phyloP scores from a whole-genome alignment of 1,140 invertebrate genomes.

The Tyrophagus putrescentiae region DNA sequence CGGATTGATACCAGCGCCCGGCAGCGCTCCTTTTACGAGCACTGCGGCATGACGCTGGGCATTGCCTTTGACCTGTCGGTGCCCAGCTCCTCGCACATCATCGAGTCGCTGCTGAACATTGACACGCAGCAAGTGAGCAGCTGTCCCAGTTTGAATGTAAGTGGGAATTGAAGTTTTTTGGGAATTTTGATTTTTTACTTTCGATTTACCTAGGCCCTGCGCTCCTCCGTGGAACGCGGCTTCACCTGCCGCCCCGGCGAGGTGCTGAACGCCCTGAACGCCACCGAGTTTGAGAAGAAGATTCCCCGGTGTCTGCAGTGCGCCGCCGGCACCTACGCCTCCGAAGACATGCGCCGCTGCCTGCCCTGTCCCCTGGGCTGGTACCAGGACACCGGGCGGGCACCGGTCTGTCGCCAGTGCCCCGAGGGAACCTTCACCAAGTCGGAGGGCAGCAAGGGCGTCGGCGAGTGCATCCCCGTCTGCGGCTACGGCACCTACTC shows the following conservation, averaged over 20 bases:
- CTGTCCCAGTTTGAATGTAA: constrained; percentile 55
- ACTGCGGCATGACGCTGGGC: constrained; percentile 80
- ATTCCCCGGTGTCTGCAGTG: constrained; percentile 87
- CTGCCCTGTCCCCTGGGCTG: constrained; percentile 73
- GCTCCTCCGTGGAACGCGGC: constrained; percentile 65
- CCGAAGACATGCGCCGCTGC: constrained; percentile 67
- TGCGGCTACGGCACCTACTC: constrained; percentile 92
- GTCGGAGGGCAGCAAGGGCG: constrained; percentile 54
- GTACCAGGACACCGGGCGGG: constrained; percentile 78
- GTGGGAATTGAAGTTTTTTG: not conserved
- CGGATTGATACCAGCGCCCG: constrained; percentile 68
- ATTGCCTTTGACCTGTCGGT: constrained; percentile 85
- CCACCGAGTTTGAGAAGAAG: constrained; percentile 37
- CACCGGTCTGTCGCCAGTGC: constrained; percentile 71
- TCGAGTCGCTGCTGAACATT: constrained; percentile 74
- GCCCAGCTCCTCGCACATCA: constrained; percentile 73
- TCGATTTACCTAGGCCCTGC: constrained; percentile 47
- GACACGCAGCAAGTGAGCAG: constrained; percentile 58
- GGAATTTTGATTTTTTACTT: not conserved
- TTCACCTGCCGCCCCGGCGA: constrained; percentile 85
- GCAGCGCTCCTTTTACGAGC: constrained; percentile 76
- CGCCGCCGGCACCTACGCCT: constrained; percentile 82
- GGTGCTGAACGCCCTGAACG: constrained; percentile 71
- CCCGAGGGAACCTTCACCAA: constrained; percentile 79
- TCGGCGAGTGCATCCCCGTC: constrained; percentile 45